Evolutionary conservation across 2,797 vertebrate species (phyloP).

Genomic region (Hydrophis major): DNA sequence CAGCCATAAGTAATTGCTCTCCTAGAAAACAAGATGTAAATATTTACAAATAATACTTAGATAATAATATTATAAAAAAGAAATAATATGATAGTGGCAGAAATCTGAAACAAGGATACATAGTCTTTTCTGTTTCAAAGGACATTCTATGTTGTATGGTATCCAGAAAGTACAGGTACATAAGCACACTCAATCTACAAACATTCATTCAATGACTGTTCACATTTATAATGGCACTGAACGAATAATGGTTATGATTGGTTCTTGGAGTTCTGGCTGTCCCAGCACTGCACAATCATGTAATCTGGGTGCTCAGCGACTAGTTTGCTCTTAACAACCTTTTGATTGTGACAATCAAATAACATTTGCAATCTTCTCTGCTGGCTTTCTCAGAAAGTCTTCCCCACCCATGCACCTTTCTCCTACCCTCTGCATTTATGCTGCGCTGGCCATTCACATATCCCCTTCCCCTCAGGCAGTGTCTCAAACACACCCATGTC

Average conservation of each 20-base stretch:
- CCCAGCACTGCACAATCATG: background rate
- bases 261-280: background rate
- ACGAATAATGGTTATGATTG: background rate
- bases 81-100: background rate
- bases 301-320: background rate
- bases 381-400: background rate
- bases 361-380: background rate
- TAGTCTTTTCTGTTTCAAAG: background rate
- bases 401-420: background rate
- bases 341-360: background rate
- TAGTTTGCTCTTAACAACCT: background rate
- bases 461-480: background rate
- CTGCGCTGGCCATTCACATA: background rate
- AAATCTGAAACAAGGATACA: background rate
- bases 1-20: constrained; percentile 88
- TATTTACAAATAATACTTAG: background rate
- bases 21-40: constrained; percentile 71
- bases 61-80: background rate
- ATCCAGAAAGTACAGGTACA: background rate
- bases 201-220: background rate
- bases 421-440: background rate
- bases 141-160: background rate
- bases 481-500: background rate
- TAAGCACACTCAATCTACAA: background rate
- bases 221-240: background rate